Base-by-base conservation (phyloP, 2,113 vertebrate genomes). In the Aspiorhynchus laticeps region DNA sequence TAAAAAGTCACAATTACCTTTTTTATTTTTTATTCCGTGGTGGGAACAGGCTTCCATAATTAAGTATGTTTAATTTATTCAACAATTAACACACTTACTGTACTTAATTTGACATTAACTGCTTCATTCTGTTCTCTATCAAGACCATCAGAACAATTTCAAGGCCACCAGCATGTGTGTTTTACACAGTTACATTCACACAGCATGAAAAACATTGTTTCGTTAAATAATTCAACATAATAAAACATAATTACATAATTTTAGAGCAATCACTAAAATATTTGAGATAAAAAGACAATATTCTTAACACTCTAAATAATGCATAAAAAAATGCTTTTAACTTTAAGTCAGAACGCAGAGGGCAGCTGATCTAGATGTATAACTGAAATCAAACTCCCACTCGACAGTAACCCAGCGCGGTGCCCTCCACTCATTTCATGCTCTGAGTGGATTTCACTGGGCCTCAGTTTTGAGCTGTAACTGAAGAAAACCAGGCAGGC, bases 371-470 rank as follows among this genome's bases (percentile, higher is more conserved):
- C 48, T 74, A 26, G 48, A 41, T 80, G 15, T 79, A 69, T 59
- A 1, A n/a, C 69, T 14, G 36, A 65, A 79, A 80, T 26, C 77
- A 73, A 46, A 79, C 41, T 67, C 41, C 71, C 73, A 76, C 48
- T 67, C 5, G 46, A 31, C 43, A 71, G n/a, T 74, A 86, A 71
- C 82, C 75, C 56, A 69, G 38, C 74, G 36, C 17, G 63, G 59
- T 77, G 86, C 78, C 41, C 28, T 19, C 14, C 59, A 74, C 82
- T 85, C 71, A 88, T 90, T 91, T 90, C 86, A 92, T 87, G 88
- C 88, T 87, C 79, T 85, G 82, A 90, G 79, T 87, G 89, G 83
- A 91, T 89, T 91, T 87, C 9, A 81, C 87, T 38, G 17, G 86
- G 63, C 88, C 84, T 91, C 75, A 28, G 84, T 84, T 88, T 87